Evolutionary conservation across 2,113 vertebrate genomes (phyloP), one percentile per base, ranked within the genome.

Genomic region (Macrotis lagotis): DNA sequence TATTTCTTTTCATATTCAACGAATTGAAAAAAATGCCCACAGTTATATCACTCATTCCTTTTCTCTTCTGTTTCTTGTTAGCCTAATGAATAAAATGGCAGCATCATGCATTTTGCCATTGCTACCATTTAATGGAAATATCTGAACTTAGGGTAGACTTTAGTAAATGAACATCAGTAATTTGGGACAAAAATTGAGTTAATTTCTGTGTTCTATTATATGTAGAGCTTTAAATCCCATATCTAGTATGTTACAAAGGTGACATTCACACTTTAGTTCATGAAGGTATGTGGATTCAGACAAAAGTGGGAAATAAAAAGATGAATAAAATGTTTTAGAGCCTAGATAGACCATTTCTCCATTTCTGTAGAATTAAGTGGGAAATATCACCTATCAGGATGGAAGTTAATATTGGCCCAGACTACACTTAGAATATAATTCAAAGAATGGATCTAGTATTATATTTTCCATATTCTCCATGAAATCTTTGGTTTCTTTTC

Each of bases 141-240:
- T 83, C 31, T 96, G 94, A 92, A 53, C 53, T 94, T 89, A 50
- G 89, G 0, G 3, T 37, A 59, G 12, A 93, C 93, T 94, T 95
- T 55, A 94, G 74, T 83, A 55, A 25, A 25, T 88, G 14, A 90
- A 7, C 91, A 94, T 26, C 59, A 90, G 50, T 94, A 66, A 97
- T 24, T 93, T 93, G 93, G 51, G 49, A 26, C 44, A 96, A 24
- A 96, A 51, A 89, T 90, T 94, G 91, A 95, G 25, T 93, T 89
- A n/a, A 90, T 50, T n/a, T n/a, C n/a, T 95, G 28, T 47, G 44
- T 5, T 89, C 89, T 49, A 14, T 8, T 49, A 12, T 92, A 52
- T 95, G 59, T 22, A 91, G 48, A 92, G 48, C 16, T 9, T 2
- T 50, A 8, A 47, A 1, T 88, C 74, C 74, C 8, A 89, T 92